Evolutionary conservation across 2,888 invertebrate genomes (phyloP), one percentile per base, ranked within the genome.

Genomic region (Epinotia ramella): DNA sequence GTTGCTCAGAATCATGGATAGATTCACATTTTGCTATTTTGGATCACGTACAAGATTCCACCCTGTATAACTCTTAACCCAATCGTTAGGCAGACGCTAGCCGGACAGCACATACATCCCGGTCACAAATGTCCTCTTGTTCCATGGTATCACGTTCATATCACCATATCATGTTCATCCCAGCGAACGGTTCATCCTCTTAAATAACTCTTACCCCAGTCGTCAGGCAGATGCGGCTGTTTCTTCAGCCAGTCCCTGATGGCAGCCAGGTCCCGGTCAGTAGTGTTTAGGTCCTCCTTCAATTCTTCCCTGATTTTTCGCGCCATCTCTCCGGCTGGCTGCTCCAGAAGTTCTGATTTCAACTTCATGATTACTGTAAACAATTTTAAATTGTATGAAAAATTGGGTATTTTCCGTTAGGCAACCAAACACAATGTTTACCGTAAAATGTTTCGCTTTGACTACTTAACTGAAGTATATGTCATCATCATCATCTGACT

Each of bases 281-380:
- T 89, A 0, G 95, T 96, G 44, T 87, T 87, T 0, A 94, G 89
- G 79, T 96, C 94, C 84, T 97, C 97, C 67, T 97, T 97, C 77
- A 97, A 90, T 84, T 97, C 96, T 78, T 95, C 93, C 72, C 96
- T 95, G 82, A 97, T 97, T 87, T 91, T 92, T 84, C 96, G 94
- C 83, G 96, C 96, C 90, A 96, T 94, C 84, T 96, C 97, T 24
- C 96, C 96, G 3, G 95, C 87, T 16, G 97, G 97, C 83, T 96
- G 96, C 77, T 96, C 91, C 81, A 97, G 90, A 77, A 95, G 84
- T 91, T 96, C 96, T 90, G 89, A 85, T 71, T 93, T 91, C 24
- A 93, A 86, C 91, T 95, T 95, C 95, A 91, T 93, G 77, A 73
- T 88, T 77, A 77, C 77, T 82, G 85, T 53, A 80, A 81, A 73